Evolutionary conservation across 2,113 vertebrate genomes (phyloP).

Genomic region (Noturus placidus): DNA sequence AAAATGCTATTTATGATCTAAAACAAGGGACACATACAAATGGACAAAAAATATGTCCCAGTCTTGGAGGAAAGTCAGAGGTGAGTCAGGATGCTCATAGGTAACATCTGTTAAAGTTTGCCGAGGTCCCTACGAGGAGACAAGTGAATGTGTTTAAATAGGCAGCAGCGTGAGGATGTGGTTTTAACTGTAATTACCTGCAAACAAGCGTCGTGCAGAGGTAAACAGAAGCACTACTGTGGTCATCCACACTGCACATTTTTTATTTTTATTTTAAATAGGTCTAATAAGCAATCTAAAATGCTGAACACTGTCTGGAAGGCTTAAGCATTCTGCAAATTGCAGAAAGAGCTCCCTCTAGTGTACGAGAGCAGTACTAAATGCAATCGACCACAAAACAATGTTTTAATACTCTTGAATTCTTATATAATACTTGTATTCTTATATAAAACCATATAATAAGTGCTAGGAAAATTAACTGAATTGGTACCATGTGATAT

Average conservation of each 20-base stretch:
- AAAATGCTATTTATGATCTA: neutral
- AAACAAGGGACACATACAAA: neutral
- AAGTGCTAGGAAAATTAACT: neutral
- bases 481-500: neutral
- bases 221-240: neutral
- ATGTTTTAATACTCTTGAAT: neutral
- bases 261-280: conserved; percentile 11
- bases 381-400: neutral
- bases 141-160: neutral
- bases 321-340: neutral
- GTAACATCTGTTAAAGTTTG: conserved; percentile 22
- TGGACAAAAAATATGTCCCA: neutral
- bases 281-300: neutral
- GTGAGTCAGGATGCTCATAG: conserved; percentile 18
- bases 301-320: neutral
- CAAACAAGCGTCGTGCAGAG: neutral
- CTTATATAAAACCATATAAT: too few relatives aligned
- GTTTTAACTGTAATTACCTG: neutral
- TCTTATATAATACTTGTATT: neutral
- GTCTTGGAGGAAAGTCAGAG: neutral
- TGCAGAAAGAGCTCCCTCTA: conserved; percentile 11
- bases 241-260: neutral
- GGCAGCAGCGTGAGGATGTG: neutral
- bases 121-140: neutral
- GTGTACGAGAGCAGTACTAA: neutral